Base-by-base conservation (phyloP, 2,113 vertebrate genomes). In the Apus apus region DNA sequence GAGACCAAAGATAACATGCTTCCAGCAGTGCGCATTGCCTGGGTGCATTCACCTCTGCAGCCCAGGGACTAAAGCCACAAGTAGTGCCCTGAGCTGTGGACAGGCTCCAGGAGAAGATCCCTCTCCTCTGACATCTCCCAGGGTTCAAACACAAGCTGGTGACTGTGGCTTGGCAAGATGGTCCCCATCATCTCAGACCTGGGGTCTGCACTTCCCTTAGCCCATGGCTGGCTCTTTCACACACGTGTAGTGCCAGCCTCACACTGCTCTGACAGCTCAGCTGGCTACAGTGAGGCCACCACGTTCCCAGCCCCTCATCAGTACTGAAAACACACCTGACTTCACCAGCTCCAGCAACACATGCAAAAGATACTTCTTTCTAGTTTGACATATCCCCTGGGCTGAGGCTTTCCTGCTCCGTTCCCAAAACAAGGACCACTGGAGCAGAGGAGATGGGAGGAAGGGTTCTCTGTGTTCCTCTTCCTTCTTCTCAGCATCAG, bases 221-320 rank as follows among this genome's bases (percentile, higher is more conserved):
- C 2, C 61, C 46, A 0, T 2, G 22, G 30, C 18, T 46, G 15
- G 45, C 45, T 46, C 16, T 46, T 46, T 46, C 45, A 46, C 17
- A 46, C 7, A 19, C 15, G 18, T 15, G 17, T 46, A 46, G 16
- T 18, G 45, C 45, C 45, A 19, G 45, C 45, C 45, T 18, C 16
- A 32, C 19, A 2, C 5, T 7, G 34, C 36, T 56, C 45, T 30
- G 3, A 0, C 36, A 62, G 61, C 76, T 51, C 15, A 3, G 80
- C 50, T 60, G 5, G 1, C 23, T 46, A 17, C 0, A 1, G 36
- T 16, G 34, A 50, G 56, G 26, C 26, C 38, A 60, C 18, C 0
- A 1, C 45, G 56, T 3, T 61, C 43, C 54, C 34, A 43, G 5
- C 8, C 32, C 15, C 34, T 13, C 14, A 8, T 22, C 65, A 68